Base-by-base conservation (phyloP, 2,888 invertebrate species). In the Spicauda simplicius region DNA sequence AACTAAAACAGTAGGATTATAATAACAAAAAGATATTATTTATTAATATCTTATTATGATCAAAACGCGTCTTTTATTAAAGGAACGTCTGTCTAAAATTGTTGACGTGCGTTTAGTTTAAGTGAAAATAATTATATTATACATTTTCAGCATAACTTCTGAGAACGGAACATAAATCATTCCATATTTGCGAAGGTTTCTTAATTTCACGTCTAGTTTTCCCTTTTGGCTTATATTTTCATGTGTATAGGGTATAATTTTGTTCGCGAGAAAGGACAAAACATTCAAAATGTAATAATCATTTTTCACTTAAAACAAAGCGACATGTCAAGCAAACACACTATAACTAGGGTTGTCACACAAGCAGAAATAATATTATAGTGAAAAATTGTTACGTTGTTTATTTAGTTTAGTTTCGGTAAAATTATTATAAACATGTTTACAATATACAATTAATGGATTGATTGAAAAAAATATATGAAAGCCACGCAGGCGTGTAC, bases 251-350 rank as follows among this genome's bases (percentile, higher is more conserved):
- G 54, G 69, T 59, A 16, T 55, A 25, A 33, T 70, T 72, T 72
- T 41, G 37, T 5, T 16, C 50, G 55, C 52, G 0, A 2, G 1
- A 25, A 58, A 37, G 12, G 73, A 71, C 73, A 77, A 75, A 70
- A 73, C 71, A 73, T 73, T 78, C 73, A 70, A 76, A 82, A 80
- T 73, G 77, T 78, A 79, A 82, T 79, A 80, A 77, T 77, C 74
- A 80, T 82, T 85, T 86, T 83, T 85, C 84, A 85, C 79, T 73
- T 78, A 75, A 78, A 84, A 85, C 84, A 84, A 83, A 83, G 83
- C 78, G 76, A 74, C 76, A 71, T 70, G 66, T 66, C 66, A 66
- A 66, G 55, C 54, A 60, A 66, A 66, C 48, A 60, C 66, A 66
- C 60, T 66, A 66, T 52, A 57, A 50, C 30, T 60, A 66, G 66